These are phyloP conservation scores for Potamarius usumacintae DNA, from an alignment of 2,113 vertebrate genomes.

Conservation along the genomic window DNA sequence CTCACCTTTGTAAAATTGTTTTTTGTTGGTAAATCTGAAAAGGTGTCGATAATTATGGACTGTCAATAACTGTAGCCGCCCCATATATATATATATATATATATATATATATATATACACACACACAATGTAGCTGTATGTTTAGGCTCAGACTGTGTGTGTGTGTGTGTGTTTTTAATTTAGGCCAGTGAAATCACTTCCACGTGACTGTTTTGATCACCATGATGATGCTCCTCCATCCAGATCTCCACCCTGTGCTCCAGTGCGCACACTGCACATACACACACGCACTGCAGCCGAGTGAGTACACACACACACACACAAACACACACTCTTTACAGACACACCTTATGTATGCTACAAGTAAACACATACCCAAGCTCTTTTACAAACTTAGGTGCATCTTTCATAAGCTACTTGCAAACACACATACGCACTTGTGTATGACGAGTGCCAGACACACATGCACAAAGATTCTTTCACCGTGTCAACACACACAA, in stretches of 20 bases:
- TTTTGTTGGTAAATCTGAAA: too few relatives aligned
- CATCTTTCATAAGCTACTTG: too few relatives aligned
- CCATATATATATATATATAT: too few relatives aligned
- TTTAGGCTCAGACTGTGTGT: background rate
- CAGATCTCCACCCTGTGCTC: conserved; percentile 32
- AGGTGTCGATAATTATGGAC: too few relatives aligned
- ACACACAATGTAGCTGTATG: too few relatives aligned
- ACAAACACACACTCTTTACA: background rate
- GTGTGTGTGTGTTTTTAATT: background rate
- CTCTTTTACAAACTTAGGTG: too few relatives aligned
- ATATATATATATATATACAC: too few relatives aligned
- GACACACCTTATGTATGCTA: background rate
- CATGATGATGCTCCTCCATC: conserved; percentile 10
- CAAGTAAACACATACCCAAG: background rate
- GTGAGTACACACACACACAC: conserved; percentile 28
- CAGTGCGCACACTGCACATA: background rate
- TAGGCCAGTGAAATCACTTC: conserved; percentile 30
- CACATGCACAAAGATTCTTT: background rate
- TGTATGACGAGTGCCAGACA: background rate
- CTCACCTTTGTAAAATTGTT: too few relatives aligned
- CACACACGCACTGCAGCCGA: background rate
- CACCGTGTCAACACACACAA: too few relatives aligned
- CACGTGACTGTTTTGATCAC: conserved; percentile 14
- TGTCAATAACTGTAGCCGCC: too few relatives aligned
- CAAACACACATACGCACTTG: background rate